These are phyloP conservation scores for Eunapius fragilis DNA, from an alignment of 37 sponge, comb jelly and placozoan species.

Conservation along the genomic window DNA sequence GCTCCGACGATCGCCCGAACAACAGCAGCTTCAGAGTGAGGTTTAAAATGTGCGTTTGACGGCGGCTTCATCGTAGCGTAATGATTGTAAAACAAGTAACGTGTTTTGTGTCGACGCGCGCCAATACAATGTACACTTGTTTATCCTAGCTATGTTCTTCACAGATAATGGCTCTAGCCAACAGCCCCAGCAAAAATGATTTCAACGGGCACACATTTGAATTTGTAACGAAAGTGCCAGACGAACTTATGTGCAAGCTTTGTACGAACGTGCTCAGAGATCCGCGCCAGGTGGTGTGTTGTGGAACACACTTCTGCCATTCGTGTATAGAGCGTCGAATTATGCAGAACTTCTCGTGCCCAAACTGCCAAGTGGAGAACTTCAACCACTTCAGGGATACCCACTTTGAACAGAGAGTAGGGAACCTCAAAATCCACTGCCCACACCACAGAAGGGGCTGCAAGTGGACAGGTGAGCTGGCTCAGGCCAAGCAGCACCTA, in stretches of 20 bases:
- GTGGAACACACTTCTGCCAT: conserved; percentile 71
- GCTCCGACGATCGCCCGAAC: neutral
- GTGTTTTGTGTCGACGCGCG: neutral
- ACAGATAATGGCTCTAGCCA: conserved; percentile 51
- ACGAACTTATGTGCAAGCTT: conserved; percentile 58
- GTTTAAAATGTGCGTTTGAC: neutral
- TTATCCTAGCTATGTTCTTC: neutral
- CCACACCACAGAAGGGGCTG: conserved; percentile 60
- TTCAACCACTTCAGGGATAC: conserved; percentile 65
- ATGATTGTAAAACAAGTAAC: too few species aligned
- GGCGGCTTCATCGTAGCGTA: too few species aligned
- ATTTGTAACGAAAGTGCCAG: conserved; percentile 58
- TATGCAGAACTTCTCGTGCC: conserved; percentile 39
- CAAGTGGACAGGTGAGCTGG: conserved; percentile 54
- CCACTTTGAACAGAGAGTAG: conserved; percentile 49
- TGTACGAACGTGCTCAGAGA: conserved; percentile 49
- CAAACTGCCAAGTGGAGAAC: conserved; percentile 50
- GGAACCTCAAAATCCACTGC: conserved; percentile 41
- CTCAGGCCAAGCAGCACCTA: conserved; percentile 26
- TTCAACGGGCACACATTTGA: conserved; percentile 30
- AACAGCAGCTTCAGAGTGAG: neutral
- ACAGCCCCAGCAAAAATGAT: neutral
- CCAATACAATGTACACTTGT: neutral
- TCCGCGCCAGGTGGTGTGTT: conserved; percentile 70
- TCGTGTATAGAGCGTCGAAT: conserved; percentile 57